Conservation (phyloP, 2,888 invertebrate species). For the Netelia inedita region DNA sequence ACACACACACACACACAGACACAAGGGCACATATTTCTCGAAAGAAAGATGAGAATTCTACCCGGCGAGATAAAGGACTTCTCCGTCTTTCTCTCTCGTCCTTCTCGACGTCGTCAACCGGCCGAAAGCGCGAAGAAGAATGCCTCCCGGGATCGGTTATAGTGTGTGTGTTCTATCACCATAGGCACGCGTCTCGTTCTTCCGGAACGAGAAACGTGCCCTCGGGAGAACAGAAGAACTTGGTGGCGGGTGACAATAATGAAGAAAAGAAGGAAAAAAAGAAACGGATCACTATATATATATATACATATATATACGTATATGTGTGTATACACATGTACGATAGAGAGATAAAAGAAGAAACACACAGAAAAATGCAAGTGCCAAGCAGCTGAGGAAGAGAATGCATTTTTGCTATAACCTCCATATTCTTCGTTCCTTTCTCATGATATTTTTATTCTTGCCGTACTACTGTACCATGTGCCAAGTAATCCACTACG, state of each 20-base stretch:
- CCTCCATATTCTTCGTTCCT: slow-evolving; percentile 4
- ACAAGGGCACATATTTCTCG: slow-evolving; percentile 37
- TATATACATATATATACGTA: background rate
- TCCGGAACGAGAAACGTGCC: slow-evolving; percentile 63
- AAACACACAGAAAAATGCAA: slow-evolving; percentile 42
- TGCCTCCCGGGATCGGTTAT: slow-evolving; percentile 63
- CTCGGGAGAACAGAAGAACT: slow-evolving; percentile 61
- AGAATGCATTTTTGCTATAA: slow-evolving; percentile 28
- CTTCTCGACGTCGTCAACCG: slow-evolving; percentile 44
- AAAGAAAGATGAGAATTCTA: slow-evolving; percentile 64
- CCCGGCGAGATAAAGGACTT: slow-evolving; percentile 48
- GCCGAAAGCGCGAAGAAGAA: slow-evolving; percentile 56
- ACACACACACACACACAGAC: too few species aligned
- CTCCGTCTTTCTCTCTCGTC: slow-evolving; percentile 34
- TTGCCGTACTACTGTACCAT: slow-evolving; percentile 24
- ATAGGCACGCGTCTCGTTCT: slow-evolving; percentile 57
- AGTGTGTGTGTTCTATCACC: slow-evolving; percentile 36
- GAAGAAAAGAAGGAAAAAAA: slow-evolving; percentile 60
- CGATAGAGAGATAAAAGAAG: slow-evolving; percentile 1
- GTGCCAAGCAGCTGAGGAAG: slow-evolving; percentile 66
- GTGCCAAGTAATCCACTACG: slow-evolving; percentile 48
- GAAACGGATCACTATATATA: slow-evolving; percentile 8
- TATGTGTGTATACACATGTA: background rate
- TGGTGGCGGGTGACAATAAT: slow-evolving; percentile 64
- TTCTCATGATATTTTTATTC: slow-evolving; percentile 41